A percentile compares a stretch with the other conserved stretches of the same genome.
Evolutionary conservation across 2,113 vertebrate species (phyloP).

Genomic region (Terrapene triunguis): DNA sequence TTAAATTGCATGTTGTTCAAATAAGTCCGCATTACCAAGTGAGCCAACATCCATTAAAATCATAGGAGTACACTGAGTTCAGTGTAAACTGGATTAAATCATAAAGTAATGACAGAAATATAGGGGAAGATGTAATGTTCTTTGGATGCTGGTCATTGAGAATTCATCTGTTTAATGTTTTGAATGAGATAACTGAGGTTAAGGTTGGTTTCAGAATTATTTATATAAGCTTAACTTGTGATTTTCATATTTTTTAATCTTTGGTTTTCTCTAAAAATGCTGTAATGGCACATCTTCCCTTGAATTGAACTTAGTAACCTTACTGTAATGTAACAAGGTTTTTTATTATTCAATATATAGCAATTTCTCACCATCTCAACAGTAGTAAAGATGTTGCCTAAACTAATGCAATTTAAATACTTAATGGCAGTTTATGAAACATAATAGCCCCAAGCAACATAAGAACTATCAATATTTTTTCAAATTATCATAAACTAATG

Average conservation of each 20-base stretch:
- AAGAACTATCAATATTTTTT: background rate
- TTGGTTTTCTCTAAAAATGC: background rate
- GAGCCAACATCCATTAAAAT: background rate
- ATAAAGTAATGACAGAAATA: background rate
- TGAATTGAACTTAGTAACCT: background rate
- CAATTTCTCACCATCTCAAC: background rate
- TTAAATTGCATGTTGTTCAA: background rate
- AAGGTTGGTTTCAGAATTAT: background rate
- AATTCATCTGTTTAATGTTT: background rate
- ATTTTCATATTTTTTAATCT: background rate
- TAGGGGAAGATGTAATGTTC: background rate
- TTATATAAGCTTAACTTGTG: background rate
- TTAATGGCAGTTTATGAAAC: background rate
- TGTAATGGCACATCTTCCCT: background rate
- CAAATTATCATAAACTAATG: background rate
- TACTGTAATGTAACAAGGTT: background rate
- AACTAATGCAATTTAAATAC: background rate
- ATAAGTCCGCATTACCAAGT: background rate
- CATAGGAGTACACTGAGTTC: background rate
- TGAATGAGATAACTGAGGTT: background rate
- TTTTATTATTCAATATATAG: background rate
- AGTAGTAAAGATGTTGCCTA: background rate
- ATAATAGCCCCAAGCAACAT: background rate
- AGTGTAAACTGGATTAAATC: background rate
- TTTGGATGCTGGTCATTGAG: background rate